These are phyloP conservation scores for Hypercompe scribonia DNA, from an alignment of 2,888 invertebrate species.

Conservation along the genomic window DNA sequence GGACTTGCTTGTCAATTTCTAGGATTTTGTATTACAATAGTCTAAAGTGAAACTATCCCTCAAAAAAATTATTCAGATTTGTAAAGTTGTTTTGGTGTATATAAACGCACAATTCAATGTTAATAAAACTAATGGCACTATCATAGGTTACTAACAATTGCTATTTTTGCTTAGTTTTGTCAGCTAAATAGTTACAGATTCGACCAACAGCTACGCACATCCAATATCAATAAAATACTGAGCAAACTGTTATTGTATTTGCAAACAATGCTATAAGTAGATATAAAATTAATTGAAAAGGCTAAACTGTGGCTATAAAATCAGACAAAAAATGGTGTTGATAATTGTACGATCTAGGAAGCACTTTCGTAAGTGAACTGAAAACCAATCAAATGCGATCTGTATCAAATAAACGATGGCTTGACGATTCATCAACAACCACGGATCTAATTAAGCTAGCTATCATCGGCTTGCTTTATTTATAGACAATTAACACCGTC, in stretches of 20 bases:
- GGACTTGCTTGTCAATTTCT: no score
- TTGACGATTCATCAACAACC: slow-evolving; percentile 48
- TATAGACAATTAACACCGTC: slow-evolving; percentile 73
- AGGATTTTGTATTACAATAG: no score
- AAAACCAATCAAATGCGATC: slow-evolving; percentile 32
- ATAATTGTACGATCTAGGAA: slow-evolving; percentile 31
- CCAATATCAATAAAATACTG: slow-evolving; percentile 4
- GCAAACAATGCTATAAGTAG: not conserved
- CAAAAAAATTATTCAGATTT: not conserved
- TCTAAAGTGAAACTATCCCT: no score
- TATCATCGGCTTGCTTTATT: slow-evolving; percentile 62
- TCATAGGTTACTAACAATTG: slow-evolving; percentile 6
- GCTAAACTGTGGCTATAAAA: not conserved
- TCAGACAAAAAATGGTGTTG: not conserved
- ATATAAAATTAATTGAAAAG: not conserved
- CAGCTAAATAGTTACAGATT: not conserved
- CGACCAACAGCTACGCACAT: not conserved
- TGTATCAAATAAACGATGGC: slow-evolving; percentile 29
- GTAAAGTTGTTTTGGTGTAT: not conserved
- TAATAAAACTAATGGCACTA: not conserved
- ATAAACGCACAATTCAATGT: not conserved
- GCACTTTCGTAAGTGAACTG: slow-evolving; percentile 20
- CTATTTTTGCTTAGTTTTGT: slow-evolving; percentile 21
- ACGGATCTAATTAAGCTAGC: slow-evolving; percentile 53
- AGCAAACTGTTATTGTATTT: not conserved